Conservation (phyloP, 1,140 invertebrate species). For the Ericerus pela region DNA sequence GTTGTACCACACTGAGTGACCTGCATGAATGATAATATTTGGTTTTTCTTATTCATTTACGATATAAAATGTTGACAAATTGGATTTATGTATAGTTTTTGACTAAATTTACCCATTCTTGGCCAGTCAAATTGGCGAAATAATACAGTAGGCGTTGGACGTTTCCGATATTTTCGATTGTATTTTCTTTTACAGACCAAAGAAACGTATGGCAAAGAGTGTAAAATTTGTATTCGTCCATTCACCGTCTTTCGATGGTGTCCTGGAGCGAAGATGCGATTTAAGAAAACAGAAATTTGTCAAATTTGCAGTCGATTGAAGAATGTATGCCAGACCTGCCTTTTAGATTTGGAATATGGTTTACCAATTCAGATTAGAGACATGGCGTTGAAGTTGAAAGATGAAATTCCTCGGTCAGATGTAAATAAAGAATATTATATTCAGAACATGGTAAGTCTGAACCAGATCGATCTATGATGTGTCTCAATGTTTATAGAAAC, state of each 20-base stretch:
- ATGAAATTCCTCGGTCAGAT: constrained; percentile 89
- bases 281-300: constrained; percentile 99
- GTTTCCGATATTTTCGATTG: constrained; percentile 14
- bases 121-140: no score
- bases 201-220: constrained; percentile 96
- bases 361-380: constrained; percentile 71
- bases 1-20: not conserved
- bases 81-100: not conserved
- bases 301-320: constrained; percentile 97
- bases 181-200: constrained; percentile 73
- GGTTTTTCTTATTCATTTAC: constrained; percentile 13
- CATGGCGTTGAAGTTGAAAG: constrained; percentile 83
- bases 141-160: no score
- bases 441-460: constrained; percentile 60
- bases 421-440: constrained; percentile 99
- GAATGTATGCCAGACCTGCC: constrained; percentile 98
- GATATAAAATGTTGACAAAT: constrained; percentile 6
- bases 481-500: not conserved
- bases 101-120: no score
- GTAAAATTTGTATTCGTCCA: constrained; percentile 94
- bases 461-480: not conserved
- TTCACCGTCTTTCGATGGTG: constrained; percentile 98
- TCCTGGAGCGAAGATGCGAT: constrained; percentile 94
- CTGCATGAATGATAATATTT: constrained; percentile 3
- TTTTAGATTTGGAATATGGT: constrained; percentile 95